Evolutionary conservation across 2,113 vertebrate genomes (phyloP), one percentile per base, ranked within the genome.

Genomic region (Eolophus roseicapilla): DNA sequence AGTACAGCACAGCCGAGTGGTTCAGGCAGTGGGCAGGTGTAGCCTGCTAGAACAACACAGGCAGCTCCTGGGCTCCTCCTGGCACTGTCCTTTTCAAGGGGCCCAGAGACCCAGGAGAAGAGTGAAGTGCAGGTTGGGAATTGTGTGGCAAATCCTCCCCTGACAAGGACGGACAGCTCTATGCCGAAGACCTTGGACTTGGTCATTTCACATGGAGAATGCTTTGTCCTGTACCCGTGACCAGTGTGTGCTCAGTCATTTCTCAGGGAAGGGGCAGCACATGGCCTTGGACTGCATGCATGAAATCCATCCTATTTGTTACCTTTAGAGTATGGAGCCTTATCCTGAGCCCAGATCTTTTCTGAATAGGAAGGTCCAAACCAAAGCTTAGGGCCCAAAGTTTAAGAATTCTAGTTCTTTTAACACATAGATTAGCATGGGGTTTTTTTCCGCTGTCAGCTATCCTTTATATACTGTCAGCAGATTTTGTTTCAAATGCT

Each of bases 401-500:
- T 16, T 37, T 46, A 49, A 23, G 29, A 86, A 73, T 77, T 73
- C 16, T 33, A 20, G 12, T 67, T 81, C 68, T 77, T 49, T 69
- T 43, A 19, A 47, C 3, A 14, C 1, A 1, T 20, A 47, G 25
- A 24, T 50, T 2, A 9, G 4, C 23, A 37, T 11, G 59, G 17
- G 5, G 1, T 12, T 14, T 70, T 79, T 68, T 90, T 31, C 23
- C 86, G 5, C 33, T 69, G 10, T 75, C 39, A 60, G 13, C 25
- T 82, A 7, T n/a, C 25, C 57, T 50, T 79, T 71, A n/a, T 21
- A 37, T 63, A 5, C 16, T 87, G 75, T 41, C 43, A 88, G 62
- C 82, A 93, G 39, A 49, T 81, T 79, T 86, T 41, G 35, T 33
- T 93, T 79, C 82, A 91, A 65, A 57, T 75, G 31, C 50, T 84